Evolutionary conservation across 2,888 invertebrate species (phyloP).

Genomic region (Luffia ferchaultella): DNA sequence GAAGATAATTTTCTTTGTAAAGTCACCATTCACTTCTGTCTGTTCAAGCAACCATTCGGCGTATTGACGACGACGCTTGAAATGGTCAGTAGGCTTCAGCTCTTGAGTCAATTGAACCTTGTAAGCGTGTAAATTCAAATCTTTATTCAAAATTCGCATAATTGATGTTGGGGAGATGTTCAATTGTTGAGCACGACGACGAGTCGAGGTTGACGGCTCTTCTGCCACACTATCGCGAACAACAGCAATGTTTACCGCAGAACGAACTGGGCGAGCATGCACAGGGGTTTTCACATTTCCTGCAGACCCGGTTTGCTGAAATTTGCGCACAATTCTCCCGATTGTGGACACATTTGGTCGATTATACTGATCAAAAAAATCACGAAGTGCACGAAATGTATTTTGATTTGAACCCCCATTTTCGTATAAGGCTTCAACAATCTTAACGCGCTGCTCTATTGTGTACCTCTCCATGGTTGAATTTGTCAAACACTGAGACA

Average conservation of each 20-base stretch:
- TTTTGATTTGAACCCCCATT: constrained; percentile 5
- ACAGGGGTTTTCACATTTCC: neutral
- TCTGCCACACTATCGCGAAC: neutral
- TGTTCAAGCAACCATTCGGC: neutral
- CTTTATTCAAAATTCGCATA: constrained; percentile 1
- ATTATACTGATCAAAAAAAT: constrained; percentile 7
- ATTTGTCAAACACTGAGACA: constrained; percentile 3
- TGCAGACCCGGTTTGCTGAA: neutral
- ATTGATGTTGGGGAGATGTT: neutral
- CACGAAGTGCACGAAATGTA: constrained; percentile 5
- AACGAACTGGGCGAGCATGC: neutral
- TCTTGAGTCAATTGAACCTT: constrained; percentile 7
- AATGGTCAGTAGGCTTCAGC: neutral
- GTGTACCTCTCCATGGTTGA: constrained; percentile 7
- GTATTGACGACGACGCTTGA: neutral
- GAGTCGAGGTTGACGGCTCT: neutral
- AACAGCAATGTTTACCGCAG: neutral
- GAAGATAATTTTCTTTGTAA: neutral
- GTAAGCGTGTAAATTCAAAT: constrained; percentile 9
- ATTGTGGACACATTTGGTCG: constrained; percentile 6
- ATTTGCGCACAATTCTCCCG: constrained; percentile 3
- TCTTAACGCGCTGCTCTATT: too few species aligned
- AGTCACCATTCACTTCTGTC: neutral
- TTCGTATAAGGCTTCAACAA: constrained; percentile 6
- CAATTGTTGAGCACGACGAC: neutral